phyloP scores from a whole-genome alignment of 2,113 vertebrate genomes.

The Takifugu flavidus region DNA sequence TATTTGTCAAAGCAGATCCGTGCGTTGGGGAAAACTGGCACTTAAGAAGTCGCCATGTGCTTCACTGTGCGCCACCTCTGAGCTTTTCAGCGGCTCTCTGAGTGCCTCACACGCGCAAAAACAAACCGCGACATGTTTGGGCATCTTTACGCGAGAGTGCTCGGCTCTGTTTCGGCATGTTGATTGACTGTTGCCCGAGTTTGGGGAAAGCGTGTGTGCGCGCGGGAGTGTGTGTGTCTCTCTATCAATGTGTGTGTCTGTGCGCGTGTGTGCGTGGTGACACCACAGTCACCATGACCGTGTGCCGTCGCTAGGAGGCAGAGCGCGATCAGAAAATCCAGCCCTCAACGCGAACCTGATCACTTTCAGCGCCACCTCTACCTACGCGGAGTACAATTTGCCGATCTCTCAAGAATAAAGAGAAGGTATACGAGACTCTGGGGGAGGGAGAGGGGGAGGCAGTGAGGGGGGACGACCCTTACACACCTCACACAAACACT shows the following conservation, averaged over 20 bases:
- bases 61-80: constrained; percentile 5
- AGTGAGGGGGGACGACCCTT: constrained; percentile 1
- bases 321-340: constrained; percentile 87
- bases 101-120: not conserved
- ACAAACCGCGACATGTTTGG: constrained; percentile 17
- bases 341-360: constrained; percentile 84
- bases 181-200: constrained; percentile 31
- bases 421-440: constrained; percentile 33
- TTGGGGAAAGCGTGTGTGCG: constrained; percentile 3
- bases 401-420: constrained; percentile 69
- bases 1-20: not conserved
- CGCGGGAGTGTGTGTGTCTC: constrained; percentile 7
- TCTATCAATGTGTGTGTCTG: constrained; percentile 5
- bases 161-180: constrained; percentile 56
- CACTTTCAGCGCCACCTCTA: constrained; percentile 75
- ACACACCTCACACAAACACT: not conserved
- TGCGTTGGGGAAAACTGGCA: constrained; percentile 35
- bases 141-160: constrained; percentile 30
- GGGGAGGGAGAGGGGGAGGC: not conserved
- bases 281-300: constrained; percentile 62
- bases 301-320: constrained; percentile 90
- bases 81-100: constrained; percentile 4
- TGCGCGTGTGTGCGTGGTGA: constrained; percentile 35
- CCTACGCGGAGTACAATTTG: constrained; percentile 62
- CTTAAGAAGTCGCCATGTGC: constrained; percentile 33